Base-by-base conservation (phyloP, 1,140 invertebrate species). In the Orchesella cincta region DNA sequence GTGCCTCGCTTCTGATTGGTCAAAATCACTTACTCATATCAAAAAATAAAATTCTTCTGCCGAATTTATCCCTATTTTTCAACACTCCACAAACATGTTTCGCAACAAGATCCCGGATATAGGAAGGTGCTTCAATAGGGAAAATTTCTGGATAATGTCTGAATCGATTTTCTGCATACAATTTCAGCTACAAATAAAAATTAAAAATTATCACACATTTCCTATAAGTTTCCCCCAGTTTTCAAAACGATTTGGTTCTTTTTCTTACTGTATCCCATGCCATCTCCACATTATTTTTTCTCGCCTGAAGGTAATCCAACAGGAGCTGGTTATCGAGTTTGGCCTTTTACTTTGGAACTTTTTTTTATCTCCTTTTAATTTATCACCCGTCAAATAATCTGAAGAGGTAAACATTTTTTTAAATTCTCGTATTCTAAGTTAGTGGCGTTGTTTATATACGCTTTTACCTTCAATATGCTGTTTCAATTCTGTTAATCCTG, bases 241-340 rank as follows among this genome's bases (percentile, higher is more conserved):
- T 62, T 62, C 23, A 28, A n/a, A 62, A n/a, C 12, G 23, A 46
- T 46, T 46, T 57, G 23, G 23, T 57, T 26, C 23, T 57, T 14
- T 57, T 57, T n/a, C 52, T 8, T 67, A 67, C 62, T 29, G 62
- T 31, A 12, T 67, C 62, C 62, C 62, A 67, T n/a, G 62, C 62
- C 2, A 33, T 31, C 29, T 1, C 29, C 12, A n/a, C 26, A n/a
- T 67, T n/a, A 67, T 33, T 67, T 23, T 67, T 67, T 29, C 62
- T 8, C 1, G 26, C 62, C 8, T 33, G 2, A 3, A 67, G 62
- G 23, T 67, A 67, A 14, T 67, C 33, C 1, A 67, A 31, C 14
- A 67, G 31, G 12, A 67, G 62, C 31, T 26, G 1, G 62, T 67
- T 29, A 67, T 67, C 62, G 14, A 5, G 5, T 33, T n/a, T 29